A percentile compares a stretch with the other conserved stretches of the same genome.
Evolutionary conservation across 2,113 vertebrate genomes (phyloP).

Genomic region (Lepisosteus oculatus): DNA sequence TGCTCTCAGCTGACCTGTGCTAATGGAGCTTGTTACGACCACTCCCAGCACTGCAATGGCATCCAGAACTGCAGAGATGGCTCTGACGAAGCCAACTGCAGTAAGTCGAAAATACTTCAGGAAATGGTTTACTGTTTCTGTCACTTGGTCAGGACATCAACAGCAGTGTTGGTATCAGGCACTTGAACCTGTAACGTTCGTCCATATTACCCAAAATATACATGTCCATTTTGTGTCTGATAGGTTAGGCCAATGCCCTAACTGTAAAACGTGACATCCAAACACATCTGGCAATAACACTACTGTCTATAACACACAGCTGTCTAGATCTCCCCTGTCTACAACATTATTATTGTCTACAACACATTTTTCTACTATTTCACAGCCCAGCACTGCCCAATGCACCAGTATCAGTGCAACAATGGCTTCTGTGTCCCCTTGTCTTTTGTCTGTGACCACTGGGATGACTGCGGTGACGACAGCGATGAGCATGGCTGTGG

Average conservation of each 20-base stretch:
- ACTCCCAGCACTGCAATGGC: constrained; percentile 60
- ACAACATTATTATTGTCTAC: no score
- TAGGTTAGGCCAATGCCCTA: no score
- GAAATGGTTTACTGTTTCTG: no score
- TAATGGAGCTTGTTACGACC: constrained; percentile 61
- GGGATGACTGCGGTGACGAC: constrained; percentile 62
- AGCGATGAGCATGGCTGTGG: constrained; percentile 64
- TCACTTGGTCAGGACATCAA: no score
- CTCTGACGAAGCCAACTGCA: constrained; percentile 65
- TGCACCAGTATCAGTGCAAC: constrained; percentile 54
- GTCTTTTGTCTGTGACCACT: constrained; percentile 61
- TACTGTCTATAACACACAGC: no score
- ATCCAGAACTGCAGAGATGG: constrained; percentile 60
- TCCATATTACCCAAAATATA: no score
- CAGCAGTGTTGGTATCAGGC: no score
- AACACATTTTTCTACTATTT: neutral
- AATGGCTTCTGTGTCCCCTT: constrained; percentile 57
- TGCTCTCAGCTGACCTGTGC: constrained; percentile 60
- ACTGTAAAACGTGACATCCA: no score
- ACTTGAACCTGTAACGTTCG: no score
- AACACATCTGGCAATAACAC: no score
- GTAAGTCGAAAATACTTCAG: constrained; percentile 50
- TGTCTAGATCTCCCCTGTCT: no score
- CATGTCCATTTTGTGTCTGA: no score
- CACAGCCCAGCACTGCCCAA: constrained; percentile 45